Evolutionary conservation across 1,140 invertebrate genomes (phyloP).

Genomic region (Samia ricini): DNA sequence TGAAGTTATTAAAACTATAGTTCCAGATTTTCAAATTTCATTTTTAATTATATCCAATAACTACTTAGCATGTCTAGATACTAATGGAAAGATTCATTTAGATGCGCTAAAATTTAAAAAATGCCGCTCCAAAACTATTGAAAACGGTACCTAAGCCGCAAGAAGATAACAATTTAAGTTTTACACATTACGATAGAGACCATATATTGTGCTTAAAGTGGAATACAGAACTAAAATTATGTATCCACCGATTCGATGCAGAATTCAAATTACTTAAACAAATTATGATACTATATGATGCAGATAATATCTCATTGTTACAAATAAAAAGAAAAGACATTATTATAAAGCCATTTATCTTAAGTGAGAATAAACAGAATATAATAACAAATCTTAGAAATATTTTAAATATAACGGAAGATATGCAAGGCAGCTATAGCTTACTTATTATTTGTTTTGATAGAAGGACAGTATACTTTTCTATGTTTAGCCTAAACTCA

Average conservation of each 20-base stretch:
- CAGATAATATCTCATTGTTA: neutral
- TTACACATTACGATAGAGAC: constrained; percentile 22
- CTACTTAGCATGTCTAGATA: constrained; percentile 50
- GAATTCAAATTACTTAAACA: constrained; percentile 31
- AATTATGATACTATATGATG: constrained; percentile 15
- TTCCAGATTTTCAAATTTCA: constrained; percentile 41
- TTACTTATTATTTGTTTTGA: constrained; percentile 49
- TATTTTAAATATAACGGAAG: constrained; percentile 26
- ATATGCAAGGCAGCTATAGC: constrained; percentile 19
- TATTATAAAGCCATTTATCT: constrained; percentile 20
- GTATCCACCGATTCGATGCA: constrained; percentile 33
- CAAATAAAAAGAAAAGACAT: neutral
- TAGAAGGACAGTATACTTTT: constrained; percentile 39
- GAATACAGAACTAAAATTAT: constrained; percentile 33
- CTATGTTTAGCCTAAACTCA: constrained; percentile 32
- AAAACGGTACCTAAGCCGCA: constrained; percentile 37
- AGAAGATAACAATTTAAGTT: constrained; percentile 28
- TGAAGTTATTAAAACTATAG: constrained; percentile 24
- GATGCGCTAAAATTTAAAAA: constrained; percentile 51
- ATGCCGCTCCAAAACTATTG: constrained; percentile 35
- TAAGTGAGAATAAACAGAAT: constrained; percentile 28
- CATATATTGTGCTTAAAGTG: constrained; percentile 36
- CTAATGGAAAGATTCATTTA: constrained; percentile 35
- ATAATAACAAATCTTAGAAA: constrained; percentile 17
- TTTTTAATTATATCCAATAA: constrained; percentile 37